phyloP scores from a whole-genome alignment of 2,113 vertebrate species.

The Hemibates koningsi region DNA sequence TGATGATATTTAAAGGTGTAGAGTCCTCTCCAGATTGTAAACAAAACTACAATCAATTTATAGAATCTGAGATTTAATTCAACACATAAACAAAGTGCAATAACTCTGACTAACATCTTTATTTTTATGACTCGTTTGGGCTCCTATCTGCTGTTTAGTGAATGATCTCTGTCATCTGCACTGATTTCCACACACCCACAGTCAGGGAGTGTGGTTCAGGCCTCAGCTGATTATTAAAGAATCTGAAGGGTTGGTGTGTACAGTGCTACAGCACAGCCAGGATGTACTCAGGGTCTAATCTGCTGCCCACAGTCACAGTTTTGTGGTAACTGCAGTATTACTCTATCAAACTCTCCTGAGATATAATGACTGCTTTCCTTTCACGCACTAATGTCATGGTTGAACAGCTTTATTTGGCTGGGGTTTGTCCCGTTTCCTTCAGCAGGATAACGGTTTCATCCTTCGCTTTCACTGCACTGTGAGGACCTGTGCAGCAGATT shows the following conservation, averaged over 20 bases:
- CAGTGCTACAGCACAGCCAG: not conserved
- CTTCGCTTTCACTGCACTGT: not conserved
- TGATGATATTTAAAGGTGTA: not conserved
- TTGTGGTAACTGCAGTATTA: not conserved
- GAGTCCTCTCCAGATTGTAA: not conserved
- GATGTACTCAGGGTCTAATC: not conserved
- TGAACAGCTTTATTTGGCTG: not conserved
- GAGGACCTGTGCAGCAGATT: not conserved
- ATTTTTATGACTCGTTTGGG: not conserved
- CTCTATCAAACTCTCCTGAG: not conserved
- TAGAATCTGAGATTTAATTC: not conserved
- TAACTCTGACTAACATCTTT: not conserved
- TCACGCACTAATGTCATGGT: not conserved
- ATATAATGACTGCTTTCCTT: not conserved
- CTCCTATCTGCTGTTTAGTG: not conserved
- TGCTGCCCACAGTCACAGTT: not conserved
- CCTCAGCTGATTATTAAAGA: not conserved
- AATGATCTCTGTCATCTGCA: not conserved
- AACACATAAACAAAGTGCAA: not conserved
- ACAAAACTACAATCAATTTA: not conserved
- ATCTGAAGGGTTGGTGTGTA: not conserved
- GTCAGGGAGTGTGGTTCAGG: not conserved
- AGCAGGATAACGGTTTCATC: not conserved
- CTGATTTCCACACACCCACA: rapidly evolving
- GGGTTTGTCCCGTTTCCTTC: not conserved